Evolutionary conservation across 2,797 vertebrate species (phyloP).

Genomic region (Enteromius afrohamiltoni): DNA sequence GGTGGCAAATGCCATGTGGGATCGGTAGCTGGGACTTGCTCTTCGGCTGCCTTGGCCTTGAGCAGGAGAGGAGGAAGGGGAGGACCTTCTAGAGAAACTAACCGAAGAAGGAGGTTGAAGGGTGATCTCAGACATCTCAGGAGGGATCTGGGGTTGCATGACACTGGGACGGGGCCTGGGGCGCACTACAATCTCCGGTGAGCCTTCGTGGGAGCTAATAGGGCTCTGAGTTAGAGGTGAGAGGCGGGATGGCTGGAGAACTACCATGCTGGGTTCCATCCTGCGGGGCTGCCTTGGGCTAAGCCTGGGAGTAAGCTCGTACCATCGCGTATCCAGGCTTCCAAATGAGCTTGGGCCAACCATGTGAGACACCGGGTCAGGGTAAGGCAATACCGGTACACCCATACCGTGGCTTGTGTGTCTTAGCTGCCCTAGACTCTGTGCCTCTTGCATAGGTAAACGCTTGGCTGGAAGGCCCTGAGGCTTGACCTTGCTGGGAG

Average conservation of each 20-base stretch:
- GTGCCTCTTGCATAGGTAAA: constrained; percentile 97
- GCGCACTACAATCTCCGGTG: constrained; percentile 93
- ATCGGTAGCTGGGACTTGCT: constrained; percentile 84
- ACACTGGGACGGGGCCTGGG: constrained; percentile 93
- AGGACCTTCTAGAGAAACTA: constrained; percentile 95
- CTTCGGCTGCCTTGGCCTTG: constrained; percentile 85
- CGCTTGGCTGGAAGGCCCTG: constrained; percentile 89
- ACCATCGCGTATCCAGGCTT: constrained; percentile 98
- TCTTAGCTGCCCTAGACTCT: constrained; percentile 96
- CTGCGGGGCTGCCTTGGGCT: constrained; percentile 94
- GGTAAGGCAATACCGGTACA: constrained; percentile 98
- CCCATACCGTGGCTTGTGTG: constrained; percentile 96
- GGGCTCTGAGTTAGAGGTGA: constrained; percentile 98
- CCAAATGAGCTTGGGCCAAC: constrained; percentile 91
- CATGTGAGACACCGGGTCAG: constrained; percentile 90
- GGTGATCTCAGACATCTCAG: constrained; percentile 94
- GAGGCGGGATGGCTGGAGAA: constrained; percentile 97
- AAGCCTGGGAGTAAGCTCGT: constrained; percentile 91
- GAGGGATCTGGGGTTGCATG: constrained; percentile 83
- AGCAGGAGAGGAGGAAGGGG: constrained; percentile 92
- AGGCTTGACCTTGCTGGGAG: constrained; percentile 87
- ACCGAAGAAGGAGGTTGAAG: constrained; percentile 93
- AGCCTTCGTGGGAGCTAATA: constrained; percentile 92
- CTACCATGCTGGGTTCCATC: constrained; percentile 94
- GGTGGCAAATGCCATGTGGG: constrained; percentile 88